These are phyloP conservation scores for Zosterops lateralis DNA, from an alignment of 2,113 vertebrate genomes.

Conservation along the genomic window DNA sequence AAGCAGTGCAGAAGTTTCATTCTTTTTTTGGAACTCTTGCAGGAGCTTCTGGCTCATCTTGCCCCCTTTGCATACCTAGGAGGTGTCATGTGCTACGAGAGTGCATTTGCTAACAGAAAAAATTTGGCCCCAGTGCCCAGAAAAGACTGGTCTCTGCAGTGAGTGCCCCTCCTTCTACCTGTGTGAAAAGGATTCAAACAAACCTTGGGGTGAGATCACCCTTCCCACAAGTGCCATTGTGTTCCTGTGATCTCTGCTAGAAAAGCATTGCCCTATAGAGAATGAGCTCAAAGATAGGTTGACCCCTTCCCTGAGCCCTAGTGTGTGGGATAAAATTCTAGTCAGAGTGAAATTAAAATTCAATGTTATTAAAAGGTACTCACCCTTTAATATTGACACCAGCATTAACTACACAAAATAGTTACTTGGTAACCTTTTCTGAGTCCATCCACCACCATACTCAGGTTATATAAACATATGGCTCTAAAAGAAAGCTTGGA, in stretches of 20 bases:
- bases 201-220: neutral
- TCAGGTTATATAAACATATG: neutral
- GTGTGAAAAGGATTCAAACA: neutral
- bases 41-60: neutral
- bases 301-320: neutral
- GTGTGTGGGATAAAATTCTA: neutral
- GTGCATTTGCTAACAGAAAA: neutral
- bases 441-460: neutral
- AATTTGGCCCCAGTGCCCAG: neutral
- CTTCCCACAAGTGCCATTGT: neutral
- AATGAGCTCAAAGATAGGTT: neutral
- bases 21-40: conserved; percentile 38
- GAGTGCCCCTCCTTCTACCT: neutral
- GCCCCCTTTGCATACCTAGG: neutral
- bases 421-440: neutral
- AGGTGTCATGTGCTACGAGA: neutral
- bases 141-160: neutral
- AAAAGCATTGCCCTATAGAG: neutral
- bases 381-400: neutral
- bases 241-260: neutral
- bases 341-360: neutral
- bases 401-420: neutral
- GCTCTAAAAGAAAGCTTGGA: neutral
- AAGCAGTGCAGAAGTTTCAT: neutral
- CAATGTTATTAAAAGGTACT: neutral